Base-by-base conservation (phyloP, 53 echinoderm and acorn worm genomes). In the Holothuria leucospilota region DNA sequence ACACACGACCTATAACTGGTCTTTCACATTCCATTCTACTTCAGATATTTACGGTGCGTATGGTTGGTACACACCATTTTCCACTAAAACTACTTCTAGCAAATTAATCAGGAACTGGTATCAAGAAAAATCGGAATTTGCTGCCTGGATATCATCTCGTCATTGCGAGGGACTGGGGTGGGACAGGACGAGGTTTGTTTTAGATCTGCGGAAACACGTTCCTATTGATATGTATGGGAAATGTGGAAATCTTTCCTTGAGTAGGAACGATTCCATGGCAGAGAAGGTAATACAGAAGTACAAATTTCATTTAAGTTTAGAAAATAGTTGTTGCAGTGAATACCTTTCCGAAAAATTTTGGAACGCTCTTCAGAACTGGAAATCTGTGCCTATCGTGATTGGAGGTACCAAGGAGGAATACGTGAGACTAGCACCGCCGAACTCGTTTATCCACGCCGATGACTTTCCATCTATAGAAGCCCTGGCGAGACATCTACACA, bases 241-340 rank as follows among this genome's bases (percentile, higher is more conserved):
- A 21, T 67, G 67, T 23, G 67, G 67, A 6, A 67, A 30, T 27
- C 27, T 20, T 6, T 26, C 28, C 0, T 18, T 78, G 25, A 51
- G 78, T 10, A 49, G 59, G 29, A 23, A 58, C 29, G 49, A 51
- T 13, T 26, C 13, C 13, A 78, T 78, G 6, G 78, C 78, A 2
- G 46, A 23, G 13, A 53, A n/a, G 24, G 64, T 74, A 30, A 53
- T 91, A 69, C 20, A 82, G 6, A 52, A 39, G 14, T 91, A 91
- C 68, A 91, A 91, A 74, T 91, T 91, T 82, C 77, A 91, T 60
- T 62, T 91, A 0, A 62, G 87, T 23, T 82, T 91, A 21, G 91
- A 91, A 65, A 91, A 91, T 66, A 81, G 87, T 9, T 87, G 87
- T 49, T 91, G 91, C 40, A 87, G 87, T 27, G 91, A 91, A 63